Evolutionary conservation across 2,113 vertebrate species (phyloP), one percentile per base, ranked within the genome.

Genomic region (Noturus placidus): DNA sequence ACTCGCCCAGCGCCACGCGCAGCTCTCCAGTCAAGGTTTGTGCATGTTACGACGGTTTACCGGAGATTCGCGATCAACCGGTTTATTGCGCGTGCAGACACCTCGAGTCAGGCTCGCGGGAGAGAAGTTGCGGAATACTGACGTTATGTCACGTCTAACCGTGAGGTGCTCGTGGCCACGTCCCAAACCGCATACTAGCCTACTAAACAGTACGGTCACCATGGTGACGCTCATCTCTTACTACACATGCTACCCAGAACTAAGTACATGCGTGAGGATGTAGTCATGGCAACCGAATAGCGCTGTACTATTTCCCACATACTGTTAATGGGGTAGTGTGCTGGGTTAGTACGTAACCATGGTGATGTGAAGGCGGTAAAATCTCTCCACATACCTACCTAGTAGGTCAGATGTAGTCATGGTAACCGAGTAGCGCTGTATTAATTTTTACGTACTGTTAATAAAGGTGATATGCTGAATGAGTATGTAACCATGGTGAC

Each of bases 11-110:
- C 13, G 94, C 96, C 90, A 94, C 94, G 90, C 94, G 96, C 92
- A 96, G 93, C 91, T 94, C 94, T 57, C 93, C 95, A 5, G 96
- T 95, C 46, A 98, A 98, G 97, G 97, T 97, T 90, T 79, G 95
- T 92, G 5, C 88, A 87, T 22, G n/a, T 50, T 10, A 80, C 42
- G 5, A 11, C 19, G 15, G 50, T 72, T 84, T 83, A 82, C 35
- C 35, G 50, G 65, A 30, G 63, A 30, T 14, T 14, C 56, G 30
- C 30, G 78, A 20, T 81, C 17, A 38, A 14, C 10, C 42, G 72
- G 1, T 77, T 52, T 77, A 52, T n/a, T 78, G 25, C 4, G 74
- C 46, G 74, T 17, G 74, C 27, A 7, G 25, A 72, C 35, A 22
- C 30, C 6, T 17, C 42, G 8, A 10, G 54, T 11, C 19, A 11